Base-by-base conservation (phyloP, 2,797 vertebrate species). In the Sebastes vulpes region DNA sequence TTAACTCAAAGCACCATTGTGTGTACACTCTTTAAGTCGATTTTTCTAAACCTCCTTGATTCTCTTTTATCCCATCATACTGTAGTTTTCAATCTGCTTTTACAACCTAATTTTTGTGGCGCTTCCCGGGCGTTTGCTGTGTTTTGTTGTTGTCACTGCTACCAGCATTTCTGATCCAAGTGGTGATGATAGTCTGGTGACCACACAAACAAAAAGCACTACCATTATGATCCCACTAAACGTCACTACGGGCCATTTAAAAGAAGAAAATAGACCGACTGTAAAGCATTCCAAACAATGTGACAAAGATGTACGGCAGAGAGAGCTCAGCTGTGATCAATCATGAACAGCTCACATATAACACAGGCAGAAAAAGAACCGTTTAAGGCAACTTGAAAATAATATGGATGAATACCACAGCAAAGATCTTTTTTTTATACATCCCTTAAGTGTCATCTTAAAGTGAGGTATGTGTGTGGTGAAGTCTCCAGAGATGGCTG, bases 161-260 rank as follows among this genome's bases (percentile, higher is more conserved):
- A 4, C 32, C 18, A 23, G 46, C 53, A 20, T 80, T 74, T 74
- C 77, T 20, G 65, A 56, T 81, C 69, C 65, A 72, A 79, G 65
- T 50, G 63, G 18, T 9, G 16, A 76, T 80, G 65, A 83, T 35
- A 65, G 78, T 61, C 52, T 57, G 46, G 57, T 70, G 79, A 89
- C 90, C 85, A 65, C 87, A 83, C 50, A 83, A 42, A 73, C 57
- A 82, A 60, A 75, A 42, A 80, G 64, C 68, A 25, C 64, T 35
- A 12, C 46, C 64, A 48, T 84, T 73, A 74, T 11, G 54, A 84
- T 75, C 53, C 87, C 81, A 57, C 82, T 65, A 83, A 82, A 84
- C 5, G 16, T 46, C 16, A 50, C n/a, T 50, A 59, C 6, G 31
- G 69, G 31, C 46, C 65, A 32, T 70, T 68, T 57, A 77, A 79